phyloP scores from a whole-genome alignment of 2,888 invertebrate genomes.

The Theristus sp. region DNA sequence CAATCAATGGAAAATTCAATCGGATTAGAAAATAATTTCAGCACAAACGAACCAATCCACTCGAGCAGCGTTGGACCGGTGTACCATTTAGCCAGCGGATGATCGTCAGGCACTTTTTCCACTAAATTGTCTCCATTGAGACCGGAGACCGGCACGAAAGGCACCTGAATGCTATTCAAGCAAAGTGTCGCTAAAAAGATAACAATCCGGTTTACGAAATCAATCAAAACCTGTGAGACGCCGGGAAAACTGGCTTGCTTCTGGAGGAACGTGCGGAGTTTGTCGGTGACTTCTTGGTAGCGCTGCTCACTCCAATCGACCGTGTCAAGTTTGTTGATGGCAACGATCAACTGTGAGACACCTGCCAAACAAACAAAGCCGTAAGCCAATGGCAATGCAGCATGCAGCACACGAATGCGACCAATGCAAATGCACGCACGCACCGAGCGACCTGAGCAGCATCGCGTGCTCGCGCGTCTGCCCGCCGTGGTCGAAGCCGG shows the following conservation, averaged over 20 bases:
- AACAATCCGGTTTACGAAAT: too few relatives aligned
- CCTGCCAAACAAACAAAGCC: conserved; percentile 39
- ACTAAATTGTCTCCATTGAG: conserved; percentile 81
- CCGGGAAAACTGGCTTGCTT: conserved; percentile 80
- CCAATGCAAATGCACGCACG: conserved; percentile 4
- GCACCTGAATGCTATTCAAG: too few relatives aligned
- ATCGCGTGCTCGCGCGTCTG: conserved; percentile 93
- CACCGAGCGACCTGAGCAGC: conserved; percentile 57
- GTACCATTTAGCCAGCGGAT: conserved; percentile 51
- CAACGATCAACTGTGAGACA: conserved; percentile 77
- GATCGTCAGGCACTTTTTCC: conserved; percentile 42
- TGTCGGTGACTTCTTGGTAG: conserved; percentile 57
- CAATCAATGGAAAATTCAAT: too few relatives aligned
- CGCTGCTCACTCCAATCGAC: conserved; percentile 75
- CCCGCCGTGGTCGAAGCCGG: conserved; percentile 94
- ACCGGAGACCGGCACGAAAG: conserved; percentile 84
- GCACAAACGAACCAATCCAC: conserved; percentile 61
- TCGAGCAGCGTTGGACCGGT: conserved; percentile 61
- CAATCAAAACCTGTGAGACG: too few relatives aligned
- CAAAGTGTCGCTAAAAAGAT: too few relatives aligned
- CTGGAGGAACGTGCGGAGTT: conserved; percentile 15
- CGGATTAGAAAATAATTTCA: too few relatives aligned
- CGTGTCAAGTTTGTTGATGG: conserved; percentile 91
- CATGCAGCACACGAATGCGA: too few relatives aligned
- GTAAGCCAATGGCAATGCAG: neutral